Evolutionary conservation across 2,113 vertebrate species (phyloP).

Genomic region (Glaucomys volans): DNA sequence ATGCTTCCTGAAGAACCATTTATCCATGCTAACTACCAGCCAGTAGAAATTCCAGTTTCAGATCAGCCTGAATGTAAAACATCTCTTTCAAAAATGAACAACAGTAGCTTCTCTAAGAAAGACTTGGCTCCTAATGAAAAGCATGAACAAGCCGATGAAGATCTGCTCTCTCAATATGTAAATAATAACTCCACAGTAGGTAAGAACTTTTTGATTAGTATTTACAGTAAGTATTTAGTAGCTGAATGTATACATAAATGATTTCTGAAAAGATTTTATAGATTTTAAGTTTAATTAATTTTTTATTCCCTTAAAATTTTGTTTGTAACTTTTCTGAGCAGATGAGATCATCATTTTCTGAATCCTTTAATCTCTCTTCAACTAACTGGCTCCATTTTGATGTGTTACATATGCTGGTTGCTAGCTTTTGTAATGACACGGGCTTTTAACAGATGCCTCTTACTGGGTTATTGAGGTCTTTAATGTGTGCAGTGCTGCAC

Average conservation of each 20-base stretch:
- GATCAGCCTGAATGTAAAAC: conserved; percentile 82
- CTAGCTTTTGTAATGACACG: not conserved
- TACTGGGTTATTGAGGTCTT: not conserved
- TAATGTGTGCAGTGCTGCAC: not conserved
- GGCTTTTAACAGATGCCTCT: not conserved
- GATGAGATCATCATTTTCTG: not conserved
- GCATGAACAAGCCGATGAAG: conserved; percentile 89
- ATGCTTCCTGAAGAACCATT: conserved; percentile 91
- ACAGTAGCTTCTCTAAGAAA: conserved; percentile 78
- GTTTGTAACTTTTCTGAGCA: not conserved
- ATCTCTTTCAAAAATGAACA: conserved; percentile 73
- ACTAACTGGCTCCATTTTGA: not conserved
- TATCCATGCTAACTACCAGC: conserved; percentile 90
- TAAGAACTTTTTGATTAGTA: conserved; percentile 79
- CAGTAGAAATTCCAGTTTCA: conserved; percentile 85
- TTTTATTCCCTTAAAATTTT: conserved; percentile 28
- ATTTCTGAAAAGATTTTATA: not conserved
- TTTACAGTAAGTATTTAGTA: not conserved
- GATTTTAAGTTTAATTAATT: not conserved
- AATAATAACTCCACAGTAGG: conserved; percentile 89
- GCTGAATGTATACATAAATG: not conserved
- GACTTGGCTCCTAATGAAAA: conserved; percentile 65
- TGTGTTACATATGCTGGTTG: not conserved
- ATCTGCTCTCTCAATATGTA: conserved; percentile 94
- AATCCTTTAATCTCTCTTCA: not conserved